Evolutionary conservation across 2,797 vertebrate species (phyloP).

Genomic region (Carduelis carduelis): DNA sequence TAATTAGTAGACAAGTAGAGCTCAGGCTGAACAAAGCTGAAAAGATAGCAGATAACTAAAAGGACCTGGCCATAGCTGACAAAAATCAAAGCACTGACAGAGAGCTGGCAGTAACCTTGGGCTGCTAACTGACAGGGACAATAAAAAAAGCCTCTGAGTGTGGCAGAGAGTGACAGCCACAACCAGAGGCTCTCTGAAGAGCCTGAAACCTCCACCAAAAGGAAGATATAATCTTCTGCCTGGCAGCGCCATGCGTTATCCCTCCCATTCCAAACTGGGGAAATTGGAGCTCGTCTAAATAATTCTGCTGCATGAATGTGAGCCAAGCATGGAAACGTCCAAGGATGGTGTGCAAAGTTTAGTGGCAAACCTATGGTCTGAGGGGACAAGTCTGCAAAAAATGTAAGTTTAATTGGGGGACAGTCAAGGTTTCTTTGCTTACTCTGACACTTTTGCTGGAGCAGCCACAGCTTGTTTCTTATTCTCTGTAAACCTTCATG

Average conservation of each 20-base stretch:
- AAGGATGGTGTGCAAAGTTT: neutral
- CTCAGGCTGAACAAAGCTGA: constrained; percentile 94
- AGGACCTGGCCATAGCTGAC: constrained; percentile 92
- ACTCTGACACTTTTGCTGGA: neutral
- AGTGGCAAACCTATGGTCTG: neutral
- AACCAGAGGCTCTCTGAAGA: constrained; percentile 67
- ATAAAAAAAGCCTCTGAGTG: constrained; percentile 84
- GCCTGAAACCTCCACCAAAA: constrained; percentile 62
- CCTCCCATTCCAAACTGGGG: neutral
- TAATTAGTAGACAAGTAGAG: constrained; percentile 97
- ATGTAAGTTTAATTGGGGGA: neutral
- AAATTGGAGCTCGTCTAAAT: constrained; percentile 1
- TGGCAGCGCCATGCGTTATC: constrained; percentile 37
- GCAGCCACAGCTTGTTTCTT: neutral
- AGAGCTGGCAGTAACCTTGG: constrained; percentile 88
- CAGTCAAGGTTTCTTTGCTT: neutral
- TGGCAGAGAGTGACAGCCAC: constrained; percentile 76
- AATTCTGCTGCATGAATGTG: neutral
- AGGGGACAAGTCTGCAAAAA: neutral
- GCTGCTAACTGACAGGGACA: constrained; percentile 93
- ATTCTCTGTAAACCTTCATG: neutral
- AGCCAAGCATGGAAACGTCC: neutral
- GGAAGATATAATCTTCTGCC: constrained; percentile 57
- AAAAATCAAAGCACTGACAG: constrained; percentile 91
- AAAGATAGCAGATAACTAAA: constrained; percentile 86